A percentile compares a stretch with the other conserved stretches of the same genome.
phyloP scores from a whole-genome alignment of 1,140 invertebrate genomes.

The Anastrepha obliqua region DNA sequence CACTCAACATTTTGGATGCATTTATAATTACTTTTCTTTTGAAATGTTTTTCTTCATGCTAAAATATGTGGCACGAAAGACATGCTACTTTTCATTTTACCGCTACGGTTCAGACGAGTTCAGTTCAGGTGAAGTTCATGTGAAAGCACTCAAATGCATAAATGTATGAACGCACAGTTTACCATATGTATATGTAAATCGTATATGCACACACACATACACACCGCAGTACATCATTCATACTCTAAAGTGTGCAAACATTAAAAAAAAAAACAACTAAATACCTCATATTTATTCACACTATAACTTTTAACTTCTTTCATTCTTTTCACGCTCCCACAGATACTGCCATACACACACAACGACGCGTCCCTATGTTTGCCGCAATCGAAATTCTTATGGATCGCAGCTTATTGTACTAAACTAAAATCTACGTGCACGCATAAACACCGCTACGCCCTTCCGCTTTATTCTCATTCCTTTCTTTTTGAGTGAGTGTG shows the following conservation, averaged over 20 bases:
- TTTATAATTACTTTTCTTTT: not conserved
- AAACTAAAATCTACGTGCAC: conserved; percentile 12
- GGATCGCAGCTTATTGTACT: not conserved
- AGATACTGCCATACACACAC: conserved; percentile 29
- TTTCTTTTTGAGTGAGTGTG: not conserved
- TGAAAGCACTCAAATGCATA: conserved; percentile 44
- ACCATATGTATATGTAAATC: not conserved
- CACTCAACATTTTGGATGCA: not conserved
- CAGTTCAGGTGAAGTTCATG: conserved; percentile 45
- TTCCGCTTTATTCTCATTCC: not conserved
- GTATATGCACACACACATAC: not conserved
- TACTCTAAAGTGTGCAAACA: conserved; percentile 19
- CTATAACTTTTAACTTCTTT: conserved; percentile 15
- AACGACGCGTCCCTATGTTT: not conserved
- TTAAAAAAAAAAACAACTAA: not conserved
- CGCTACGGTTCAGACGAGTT: conserved; percentile 43
- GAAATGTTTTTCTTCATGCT: conserved; percentile 17
- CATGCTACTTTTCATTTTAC: not conserved
- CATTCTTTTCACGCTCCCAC: conserved; percentile 13
- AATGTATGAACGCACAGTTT: conserved; percentile 1
- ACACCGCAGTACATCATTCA: not conserved
- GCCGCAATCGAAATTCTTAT: not conserved
- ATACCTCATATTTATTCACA: not conserved
- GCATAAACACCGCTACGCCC: not conserved
- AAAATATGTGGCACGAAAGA: not conserved